Evolutionary conservation across 2,888 invertebrate genomes (phyloP), one percentile per base, ranked within the genome.

Genomic region (Neoitamus cyanurus): DNA sequence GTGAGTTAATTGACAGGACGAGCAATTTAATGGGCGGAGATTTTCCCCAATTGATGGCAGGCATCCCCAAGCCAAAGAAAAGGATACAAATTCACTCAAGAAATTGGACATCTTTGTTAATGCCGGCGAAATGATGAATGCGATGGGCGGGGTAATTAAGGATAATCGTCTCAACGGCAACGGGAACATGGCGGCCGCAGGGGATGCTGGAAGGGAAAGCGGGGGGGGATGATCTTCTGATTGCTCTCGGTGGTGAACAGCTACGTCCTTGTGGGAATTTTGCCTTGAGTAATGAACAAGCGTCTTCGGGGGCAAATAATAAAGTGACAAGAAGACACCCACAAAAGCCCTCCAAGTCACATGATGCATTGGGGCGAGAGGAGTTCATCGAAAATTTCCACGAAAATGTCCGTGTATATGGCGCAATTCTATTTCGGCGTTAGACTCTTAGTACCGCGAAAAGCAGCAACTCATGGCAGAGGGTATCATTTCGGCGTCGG

Each of bases 61-160:
- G 34, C 3, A 34, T 3, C 58, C 58, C 6, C 58, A 3, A 58
- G 58, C 58, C 58, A 58, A n/a, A 58, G 58, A 58, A 58, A 58
- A 58, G 58, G 58, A 58, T 58, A 58, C 58, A 58, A 58, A 58
- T 58, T 58, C 58, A 58, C 20, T 58, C 58, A 58, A 58, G 58
- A 58, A 58, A 58, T 58, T 58, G 58, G 58, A 58, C 58, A 58
- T 58, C 58, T 58, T 58, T 58, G 25, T 58, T 58, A 58, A 58
- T 58, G 11, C 58, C 25, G 9, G 58, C 9, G 20, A 58, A 58
- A 58, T 58, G 58, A 58, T 58, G 58, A 58, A 58, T 58, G 20
- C 58, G 9, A 25, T 58, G 58, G 58, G 58, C 25, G 15, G 58
- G 58, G 58, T 58, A 58, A 58, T 58, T 58, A 58, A 58, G 25